Base-by-base conservation (phyloP, 2,113 vertebrate genomes). In the Hypocryptadius cinnamomeus region DNA sequence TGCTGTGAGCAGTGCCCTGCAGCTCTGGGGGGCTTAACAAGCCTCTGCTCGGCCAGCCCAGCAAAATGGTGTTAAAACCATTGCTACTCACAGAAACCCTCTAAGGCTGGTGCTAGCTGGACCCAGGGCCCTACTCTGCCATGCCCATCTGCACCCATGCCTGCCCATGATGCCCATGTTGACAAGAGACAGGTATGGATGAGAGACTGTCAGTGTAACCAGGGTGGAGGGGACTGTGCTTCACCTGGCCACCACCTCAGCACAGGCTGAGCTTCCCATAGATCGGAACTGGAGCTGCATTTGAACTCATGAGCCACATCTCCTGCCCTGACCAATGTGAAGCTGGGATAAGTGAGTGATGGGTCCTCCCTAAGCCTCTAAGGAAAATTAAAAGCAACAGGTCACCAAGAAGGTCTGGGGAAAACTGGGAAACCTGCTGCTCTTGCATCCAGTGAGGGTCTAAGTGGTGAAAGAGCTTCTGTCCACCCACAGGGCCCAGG, bases 91-190 rank as follows among this genome's bases (percentile, higher is more conserved):
- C 35, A 76, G 63, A 60, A 70, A 20, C 6, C 7, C 50, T 30
- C 57, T 23, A 2, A 18, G 60, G 54, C 60, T 65, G 54, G 25
- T 17, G 48, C 64, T 54, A 37, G 16, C 76, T 3, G 9, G 65
- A 33, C 4, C 19, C 61, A 42, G 37, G 33, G 53, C 40, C 28
- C n/a, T 39, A 0, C 11, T 40, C 25, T 31, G 51, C 56, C 8
- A 0, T 3, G 35, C 20, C 3, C 24, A 25, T 30, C 57, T 6
- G 33, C 19, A 20, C 8, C 59, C 3, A 0, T 3, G 27, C 47
- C 81, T 51, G 81, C 53, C 79, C 22, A 2, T 0, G 25, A 3
- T 0, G 10, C 25, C 48, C 50, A 24, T 1, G 1, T 0, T 16
- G 37, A 18, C 15, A n/a, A 48, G 45, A 45, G 35, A 33, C 30